These are phyloP conservation scores for Acanthochromis polyacanthus DNA, from an alignment of 2,113 vertebrate genomes.

Conservation along the genomic window DNA sequence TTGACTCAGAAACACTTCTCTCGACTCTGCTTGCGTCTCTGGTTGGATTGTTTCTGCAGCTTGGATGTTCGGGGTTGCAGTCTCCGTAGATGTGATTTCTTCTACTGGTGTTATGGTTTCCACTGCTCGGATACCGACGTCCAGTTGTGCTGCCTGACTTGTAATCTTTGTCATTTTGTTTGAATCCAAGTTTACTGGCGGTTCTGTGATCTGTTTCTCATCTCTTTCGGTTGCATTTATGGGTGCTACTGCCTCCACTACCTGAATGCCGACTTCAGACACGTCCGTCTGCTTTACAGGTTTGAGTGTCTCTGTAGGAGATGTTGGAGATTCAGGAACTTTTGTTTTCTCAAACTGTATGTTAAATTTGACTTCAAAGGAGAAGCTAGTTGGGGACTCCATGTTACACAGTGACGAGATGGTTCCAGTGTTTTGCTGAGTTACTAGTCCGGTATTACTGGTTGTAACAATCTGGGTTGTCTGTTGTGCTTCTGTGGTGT, in stretches of 20 bases:
- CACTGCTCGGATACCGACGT: constrained; percentile 12
- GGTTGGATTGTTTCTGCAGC: constrained; percentile 31
- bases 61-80: constrained; percentile 15
- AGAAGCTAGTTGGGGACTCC: constrained; percentile 59
- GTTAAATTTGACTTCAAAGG: constrained; percentile 69
- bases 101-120: constrained; percentile 34
- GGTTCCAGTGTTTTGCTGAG: constrained; percentile 54
- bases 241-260: constrained; percentile 11
- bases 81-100: constrained; percentile 38
- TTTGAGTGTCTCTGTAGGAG: constrained; percentile 13
- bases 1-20: constrained; percentile 1
- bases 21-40: constrained; percentile 16
- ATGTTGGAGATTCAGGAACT: not conserved
- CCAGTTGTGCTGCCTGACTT: constrained; percentile 5
- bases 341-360: constrained; percentile 58
- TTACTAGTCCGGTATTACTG: constrained; percentile 11
- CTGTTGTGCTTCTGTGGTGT: constrained; percentile 10
- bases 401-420: constrained; percentile 53
- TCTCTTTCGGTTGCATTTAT: not conserved
- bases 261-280: constrained; percentile 34
- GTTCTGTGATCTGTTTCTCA: constrained; percentile 20
- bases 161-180: not conserved
- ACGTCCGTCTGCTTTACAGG: constrained; percentile 12
- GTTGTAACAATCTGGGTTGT: constrained; percentile 1
- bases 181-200: not conserved